Evolutionary conservation across 2,797 vertebrate genomes (phyloP).

Genomic region (Delichon dasypus): DNA sequence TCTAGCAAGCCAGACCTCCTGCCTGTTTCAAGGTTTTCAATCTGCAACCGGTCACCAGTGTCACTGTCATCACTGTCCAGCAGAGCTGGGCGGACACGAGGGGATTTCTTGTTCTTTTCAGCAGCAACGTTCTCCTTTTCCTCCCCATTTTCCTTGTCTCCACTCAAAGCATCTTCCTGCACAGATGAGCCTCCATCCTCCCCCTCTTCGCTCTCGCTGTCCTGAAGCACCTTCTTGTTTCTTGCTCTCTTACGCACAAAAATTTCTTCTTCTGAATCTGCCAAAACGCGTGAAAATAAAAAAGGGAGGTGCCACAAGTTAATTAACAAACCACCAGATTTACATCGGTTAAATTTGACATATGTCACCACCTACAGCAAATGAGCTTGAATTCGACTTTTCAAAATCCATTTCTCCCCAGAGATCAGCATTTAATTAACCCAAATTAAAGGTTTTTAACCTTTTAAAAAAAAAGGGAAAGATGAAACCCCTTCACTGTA

Average conservation of each 20-base stretch:
- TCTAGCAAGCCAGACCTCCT: background rate
- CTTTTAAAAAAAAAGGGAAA: background rate
- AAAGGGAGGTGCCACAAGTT: background rate
- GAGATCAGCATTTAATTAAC: background rate
- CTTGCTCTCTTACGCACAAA: conserved; percentile 80
- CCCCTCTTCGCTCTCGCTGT: conserved; percentile 90
- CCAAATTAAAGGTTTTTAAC: background rate
- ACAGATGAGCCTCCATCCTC: background rate
- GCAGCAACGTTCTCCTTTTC: conserved; percentile 15
- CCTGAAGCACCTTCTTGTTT: conserved; percentile 80
- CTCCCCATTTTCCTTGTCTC: conserved; percentile 51
- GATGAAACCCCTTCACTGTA: background rate
- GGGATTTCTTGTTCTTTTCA: conserved; percentile 24
- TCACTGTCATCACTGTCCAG: conserved; percentile 81
- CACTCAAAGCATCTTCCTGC: background rate
- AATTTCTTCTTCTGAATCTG: conserved; percentile 91
- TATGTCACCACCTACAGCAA: background rate
- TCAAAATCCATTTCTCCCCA: background rate
- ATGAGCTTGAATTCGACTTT: background rate
- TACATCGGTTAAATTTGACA: background rate
- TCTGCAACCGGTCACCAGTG: background rate
- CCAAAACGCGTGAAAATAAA: background rate
- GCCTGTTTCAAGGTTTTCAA: background rate
- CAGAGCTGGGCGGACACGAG: conserved; percentile 39
- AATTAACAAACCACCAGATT: background rate